A percentile compares a stretch with the other conserved stretches of the same genome.
Conservation (phyloP, 2,888 invertebrate genomes). For the Deroplatys truncata region DNA sequence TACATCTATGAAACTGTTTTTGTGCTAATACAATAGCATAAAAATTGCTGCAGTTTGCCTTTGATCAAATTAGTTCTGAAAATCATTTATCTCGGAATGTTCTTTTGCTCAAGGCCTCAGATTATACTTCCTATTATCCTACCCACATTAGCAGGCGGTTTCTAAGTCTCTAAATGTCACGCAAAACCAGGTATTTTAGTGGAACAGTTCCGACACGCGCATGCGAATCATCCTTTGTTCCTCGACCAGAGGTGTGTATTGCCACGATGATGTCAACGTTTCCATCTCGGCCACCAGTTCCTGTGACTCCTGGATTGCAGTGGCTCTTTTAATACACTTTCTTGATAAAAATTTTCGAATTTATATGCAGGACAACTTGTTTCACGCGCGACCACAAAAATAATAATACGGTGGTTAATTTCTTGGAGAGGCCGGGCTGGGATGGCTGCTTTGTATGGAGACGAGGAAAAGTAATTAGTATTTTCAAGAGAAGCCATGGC, state of each 20-base stretch:
- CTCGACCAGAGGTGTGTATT: not conserved
- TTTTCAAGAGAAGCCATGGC: not conserved
- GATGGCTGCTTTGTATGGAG: not conserved
- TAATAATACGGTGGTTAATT: not conserved
- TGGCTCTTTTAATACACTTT: not conserved
- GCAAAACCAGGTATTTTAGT: not conserved
- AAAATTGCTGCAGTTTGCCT: not conserved
- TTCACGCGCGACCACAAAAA: not conserved
- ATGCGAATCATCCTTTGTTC: not conserved
- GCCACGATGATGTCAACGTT: not conserved
- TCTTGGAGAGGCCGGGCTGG: not conserved
- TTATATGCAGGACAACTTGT: not conserved
- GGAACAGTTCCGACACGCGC: not conserved
- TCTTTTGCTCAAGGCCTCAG: not conserved
- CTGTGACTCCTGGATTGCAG: not conserved
- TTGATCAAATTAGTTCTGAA: not conserved
- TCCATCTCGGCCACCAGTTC: not conserved
- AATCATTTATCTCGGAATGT: not conserved
- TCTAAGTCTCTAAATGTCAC: not conserved
- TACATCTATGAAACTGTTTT: too few relatives aligned
- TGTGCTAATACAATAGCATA: too few relatives aligned
- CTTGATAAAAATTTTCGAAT: not conserved
- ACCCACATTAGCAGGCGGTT: not conserved
- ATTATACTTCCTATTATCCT: not conserved
- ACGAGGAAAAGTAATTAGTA: slow-evolving; percentile 5